Percentiles rank a stretch among this genome's conserved stretches.
These are phyloP conservation scores for Gonioctena quinquepunctata DNA, from an alignment of 1,140 invertebrate species.

Conservation along the genomic window DNA sequence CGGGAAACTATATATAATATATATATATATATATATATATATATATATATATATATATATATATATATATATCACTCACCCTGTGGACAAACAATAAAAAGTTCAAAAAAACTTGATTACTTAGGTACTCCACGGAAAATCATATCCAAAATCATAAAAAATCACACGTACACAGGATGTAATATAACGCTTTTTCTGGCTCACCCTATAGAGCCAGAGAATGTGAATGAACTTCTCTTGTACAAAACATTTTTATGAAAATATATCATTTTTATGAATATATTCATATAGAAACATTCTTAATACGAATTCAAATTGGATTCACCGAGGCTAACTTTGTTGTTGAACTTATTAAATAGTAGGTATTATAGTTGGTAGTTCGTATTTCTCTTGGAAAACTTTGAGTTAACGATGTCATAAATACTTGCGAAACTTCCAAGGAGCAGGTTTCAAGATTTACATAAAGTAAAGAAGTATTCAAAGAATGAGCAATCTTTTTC, in stretches of 20 bases:
- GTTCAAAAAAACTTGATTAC: no score
- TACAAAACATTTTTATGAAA: background rate
- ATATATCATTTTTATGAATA: background rate
- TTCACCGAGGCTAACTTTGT: background rate
- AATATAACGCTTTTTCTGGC: no score
- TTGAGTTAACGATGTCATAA: background rate
- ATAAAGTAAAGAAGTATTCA: background rate
- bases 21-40: no score
- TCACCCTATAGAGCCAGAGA: no score
- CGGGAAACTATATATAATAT: no score
- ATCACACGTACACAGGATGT: no score
- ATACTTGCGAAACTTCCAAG: background rate
- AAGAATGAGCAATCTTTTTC: background rate
- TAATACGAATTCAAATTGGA: background rate
- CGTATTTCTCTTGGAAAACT: background rate
- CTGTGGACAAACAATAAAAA: no score
- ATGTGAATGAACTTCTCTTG: no score
- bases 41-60: no score
- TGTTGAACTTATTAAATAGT: background rate
- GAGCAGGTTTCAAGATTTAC: background rate
- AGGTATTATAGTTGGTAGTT: background rate
- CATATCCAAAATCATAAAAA: no score
- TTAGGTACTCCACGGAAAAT: no score
- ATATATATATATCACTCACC: no score
- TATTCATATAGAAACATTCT: background rate